Evolutionary conservation across 2,888 invertebrate species (phyloP).

Genomic region (Zele albiditarsus): DNA sequence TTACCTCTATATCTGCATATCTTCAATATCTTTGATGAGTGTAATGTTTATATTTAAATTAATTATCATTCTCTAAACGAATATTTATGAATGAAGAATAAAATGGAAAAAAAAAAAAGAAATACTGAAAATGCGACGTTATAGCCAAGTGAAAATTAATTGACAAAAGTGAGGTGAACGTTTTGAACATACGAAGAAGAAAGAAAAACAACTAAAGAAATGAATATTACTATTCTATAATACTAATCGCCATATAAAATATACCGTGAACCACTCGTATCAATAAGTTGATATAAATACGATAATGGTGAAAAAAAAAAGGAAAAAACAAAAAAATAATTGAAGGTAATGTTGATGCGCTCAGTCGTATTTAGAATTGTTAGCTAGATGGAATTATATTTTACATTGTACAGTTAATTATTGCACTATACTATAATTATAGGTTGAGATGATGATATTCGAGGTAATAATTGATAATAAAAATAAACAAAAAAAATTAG

Average conservation of each 20-base stretch:
- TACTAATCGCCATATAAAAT: not conserved
- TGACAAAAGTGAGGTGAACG: not conserved
- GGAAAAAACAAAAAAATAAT: conserved; percentile 43
- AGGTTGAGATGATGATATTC: conserved; percentile 58
- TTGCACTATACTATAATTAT: conserved; percentile 38
- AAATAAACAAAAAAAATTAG: conserved; percentile 27
- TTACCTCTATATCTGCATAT: conserved; percentile 69
- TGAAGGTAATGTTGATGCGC: conserved; percentile 47
- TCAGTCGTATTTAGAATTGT: conserved; percentile 62
- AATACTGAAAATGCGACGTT: not conserved
- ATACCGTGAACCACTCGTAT: conserved; percentile 1
- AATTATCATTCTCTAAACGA: conserved; percentile 25
- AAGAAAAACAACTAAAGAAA: not conserved
- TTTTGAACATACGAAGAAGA: not conserved
- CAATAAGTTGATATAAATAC: conserved; percentile 12
- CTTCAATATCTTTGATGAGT: conserved; percentile 69
- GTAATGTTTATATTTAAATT: conserved; percentile 68
- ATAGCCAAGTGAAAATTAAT: conserved; percentile 21
- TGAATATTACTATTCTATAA: not conserved
- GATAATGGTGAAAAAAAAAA: conserved; percentile 40
- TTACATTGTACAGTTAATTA: conserved; percentile 71
- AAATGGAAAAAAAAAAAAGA: not conserved
- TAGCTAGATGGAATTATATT: conserved; percentile 71
- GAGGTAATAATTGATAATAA: conserved; percentile 55
- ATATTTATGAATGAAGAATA: conserved; percentile 11